phyloP scores from a whole-genome alignment of 1,140 invertebrate genomes.

The Maconellicoccus hirsutus region DNA sequence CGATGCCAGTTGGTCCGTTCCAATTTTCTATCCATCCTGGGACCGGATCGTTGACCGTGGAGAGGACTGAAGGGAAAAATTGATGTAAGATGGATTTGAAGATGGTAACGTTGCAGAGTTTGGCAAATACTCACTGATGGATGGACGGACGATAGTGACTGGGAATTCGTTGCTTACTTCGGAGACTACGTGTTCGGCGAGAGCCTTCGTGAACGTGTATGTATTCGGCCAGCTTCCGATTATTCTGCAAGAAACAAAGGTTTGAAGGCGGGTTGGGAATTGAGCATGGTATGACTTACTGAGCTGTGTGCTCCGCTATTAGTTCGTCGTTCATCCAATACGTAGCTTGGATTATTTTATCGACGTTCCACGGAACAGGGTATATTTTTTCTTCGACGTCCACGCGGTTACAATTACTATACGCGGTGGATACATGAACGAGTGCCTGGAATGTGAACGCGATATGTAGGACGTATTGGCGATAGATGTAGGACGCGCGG shows the following conservation, averaged over 20 bases:
- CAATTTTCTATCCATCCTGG: constrained; percentile 88
- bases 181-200: constrained; percentile 62
- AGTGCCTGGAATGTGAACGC: constrained; percentile 40
- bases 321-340: constrained; percentile 14
- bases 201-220: constrained; percentile 71
- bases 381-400: constrained; percentile 73
- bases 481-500: too few relatives aligned
- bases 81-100: background rate
- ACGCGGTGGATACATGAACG: constrained; percentile 77
- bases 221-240: constrained; percentile 66
- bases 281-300: background rate
- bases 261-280: too few relatives aligned
- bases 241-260: constrained; percentile 27
- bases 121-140: constrained; percentile 54
- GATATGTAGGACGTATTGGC: too few relatives aligned
- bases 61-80: constrained; percentile 43
- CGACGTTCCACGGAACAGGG: constrained; percentile 68
- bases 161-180: constrained; percentile 60
- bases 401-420: constrained; percentile 55
- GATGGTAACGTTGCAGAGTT: background rate
- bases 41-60: constrained; percentile 54
- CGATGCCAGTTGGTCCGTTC: constrained; percentile 76
- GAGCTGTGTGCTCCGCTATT: background rate
- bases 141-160: constrained; percentile 73
- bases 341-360: constrained; percentile 54